A percentile compares a stretch with the other conserved stretches of the same genome.
These are phyloP conservation scores for Papilio polytes DNA, from an alignment of 1,140 invertebrate species.

Conservation along the genomic window DNA sequence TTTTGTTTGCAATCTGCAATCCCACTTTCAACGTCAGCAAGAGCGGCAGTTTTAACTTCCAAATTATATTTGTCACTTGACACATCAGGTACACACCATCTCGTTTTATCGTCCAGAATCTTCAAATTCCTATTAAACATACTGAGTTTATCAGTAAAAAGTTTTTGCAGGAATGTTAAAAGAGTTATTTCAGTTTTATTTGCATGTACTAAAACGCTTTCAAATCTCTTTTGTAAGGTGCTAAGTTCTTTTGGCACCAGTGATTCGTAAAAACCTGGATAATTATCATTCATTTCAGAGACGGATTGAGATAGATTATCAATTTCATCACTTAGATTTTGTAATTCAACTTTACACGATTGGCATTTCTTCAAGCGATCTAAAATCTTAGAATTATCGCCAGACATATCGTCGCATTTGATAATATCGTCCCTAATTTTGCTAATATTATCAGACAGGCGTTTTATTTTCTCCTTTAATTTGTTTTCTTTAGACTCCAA, in stretches of 20 bases:
- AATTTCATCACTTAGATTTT: constrained; percentile 86
- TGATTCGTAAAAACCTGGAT: constrained; percentile 91
- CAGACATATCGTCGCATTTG: constrained; percentile 96
- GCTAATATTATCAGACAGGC: constrained; percentile 87
- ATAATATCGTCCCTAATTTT: constrained; percentile 93
- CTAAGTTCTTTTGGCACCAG: constrained; percentile 91
- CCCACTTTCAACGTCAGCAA: constrained; percentile 90
- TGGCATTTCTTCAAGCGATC: constrained; percentile 90
- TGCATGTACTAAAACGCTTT: constrained; percentile 89
- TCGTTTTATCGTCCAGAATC: constrained; percentile 93
- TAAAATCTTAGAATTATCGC: constrained; percentile 93
- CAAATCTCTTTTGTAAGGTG: constrained; percentile 90
- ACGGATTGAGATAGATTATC: constrained; percentile 88
- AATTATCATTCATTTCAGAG: constrained; percentile 89
- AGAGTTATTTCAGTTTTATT: constrained; percentile 93
- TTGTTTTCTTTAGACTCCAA: constrained; percentile 90
- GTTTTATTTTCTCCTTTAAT: constrained; percentile 89
- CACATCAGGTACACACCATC: constrained; percentile 95
- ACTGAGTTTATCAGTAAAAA: constrained; percentile 93
- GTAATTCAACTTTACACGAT: constrained; percentile 88
- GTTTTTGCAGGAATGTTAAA: constrained; percentile 93
- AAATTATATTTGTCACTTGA: constrained; percentile 94
- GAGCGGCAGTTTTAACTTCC: constrained; percentile 94
- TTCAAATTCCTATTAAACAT: constrained; percentile 91
- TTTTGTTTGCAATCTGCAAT: constrained; percentile 88